Conservation (phyloP, 2,113 vertebrate species). For the Hippopotamus amphibius region DNA sequence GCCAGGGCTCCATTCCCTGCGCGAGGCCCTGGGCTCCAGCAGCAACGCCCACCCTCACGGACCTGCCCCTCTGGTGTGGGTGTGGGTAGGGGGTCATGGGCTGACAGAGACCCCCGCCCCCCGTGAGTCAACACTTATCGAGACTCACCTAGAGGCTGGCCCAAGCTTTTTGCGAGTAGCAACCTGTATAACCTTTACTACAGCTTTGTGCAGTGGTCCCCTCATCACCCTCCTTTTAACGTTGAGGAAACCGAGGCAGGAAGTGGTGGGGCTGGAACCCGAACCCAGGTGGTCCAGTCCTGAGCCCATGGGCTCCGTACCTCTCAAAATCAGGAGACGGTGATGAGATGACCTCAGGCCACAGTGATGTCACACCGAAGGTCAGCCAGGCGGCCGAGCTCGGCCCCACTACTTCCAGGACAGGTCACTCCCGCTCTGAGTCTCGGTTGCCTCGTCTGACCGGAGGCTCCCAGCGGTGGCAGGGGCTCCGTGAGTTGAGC, state of each 20-base stretch:
- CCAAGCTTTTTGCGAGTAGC: background rate
- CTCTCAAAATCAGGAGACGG: background rate
- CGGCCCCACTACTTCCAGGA: fast-evolving
- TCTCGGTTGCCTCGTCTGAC: background rate
- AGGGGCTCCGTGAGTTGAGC: background rate
- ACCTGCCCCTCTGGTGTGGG: background rate
- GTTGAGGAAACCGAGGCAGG: background rate
- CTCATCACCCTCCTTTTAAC: background rate
- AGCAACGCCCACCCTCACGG: fast-evolving
- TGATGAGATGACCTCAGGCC: background rate
- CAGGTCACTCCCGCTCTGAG: background rate
- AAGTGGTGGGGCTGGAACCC: background rate
- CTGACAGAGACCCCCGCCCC: background rate
- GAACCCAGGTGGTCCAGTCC: background rate
- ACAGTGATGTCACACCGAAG: fast-evolving
- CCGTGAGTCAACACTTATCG: fast-evolving
- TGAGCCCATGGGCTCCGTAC: background rate
- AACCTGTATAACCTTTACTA: fast-evolving
- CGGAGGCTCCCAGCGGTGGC: fast-evolving
- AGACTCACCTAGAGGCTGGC: background rate
- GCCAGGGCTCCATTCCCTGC: background rate
- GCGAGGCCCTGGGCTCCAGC: background rate
- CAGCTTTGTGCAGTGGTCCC: background rate
- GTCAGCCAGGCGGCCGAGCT: background rate
- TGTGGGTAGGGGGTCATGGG: fast-evolving